Evolutionary conservation across 2,797 vertebrate genomes (phyloP).

Genomic region (Gallirallus australis): DNA sequence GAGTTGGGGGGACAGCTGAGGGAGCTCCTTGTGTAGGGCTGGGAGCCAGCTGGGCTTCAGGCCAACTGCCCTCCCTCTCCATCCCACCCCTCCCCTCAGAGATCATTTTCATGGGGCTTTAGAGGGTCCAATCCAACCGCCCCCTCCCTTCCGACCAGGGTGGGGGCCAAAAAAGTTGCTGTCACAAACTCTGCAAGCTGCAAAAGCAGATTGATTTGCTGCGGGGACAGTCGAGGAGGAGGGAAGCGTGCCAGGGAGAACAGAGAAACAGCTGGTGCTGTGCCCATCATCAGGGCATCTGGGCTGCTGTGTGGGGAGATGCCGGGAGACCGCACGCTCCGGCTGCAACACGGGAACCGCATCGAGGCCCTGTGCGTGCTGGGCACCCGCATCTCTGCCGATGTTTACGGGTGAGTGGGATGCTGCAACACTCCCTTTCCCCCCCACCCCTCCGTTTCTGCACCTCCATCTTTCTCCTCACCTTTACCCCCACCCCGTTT

Average conservation of each 20-base stretch:
- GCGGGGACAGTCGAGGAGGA: neutral
- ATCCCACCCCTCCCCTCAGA: neutral
- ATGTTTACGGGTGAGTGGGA: slow-evolving; percentile 82
- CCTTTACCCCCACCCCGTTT: neutral
- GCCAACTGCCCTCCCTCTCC: neutral
- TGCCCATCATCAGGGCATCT: neutral
- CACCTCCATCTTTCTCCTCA: neutral
- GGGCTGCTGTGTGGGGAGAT: slow-evolving; percentile 25
- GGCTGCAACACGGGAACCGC: slow-evolving; percentile 80
- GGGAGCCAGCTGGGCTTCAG: fast-evolving
- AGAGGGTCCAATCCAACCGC: neutral
- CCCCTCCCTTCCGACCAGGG: neutral
- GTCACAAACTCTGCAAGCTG: neutral
- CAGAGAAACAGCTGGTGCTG: neutral
- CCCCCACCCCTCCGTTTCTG: neutral
- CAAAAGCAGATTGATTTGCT: neutral
- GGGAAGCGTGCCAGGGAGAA: neutral
- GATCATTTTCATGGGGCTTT: neutral
- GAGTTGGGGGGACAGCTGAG: slow-evolving; percentile 30
- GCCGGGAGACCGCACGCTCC: slow-evolving; percentile 81
- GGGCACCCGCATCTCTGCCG: slow-evolving; percentile 79
- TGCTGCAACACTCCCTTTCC: neutral
- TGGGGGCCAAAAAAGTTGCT: neutral
- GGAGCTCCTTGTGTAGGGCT: slow-evolving; percentile 12
- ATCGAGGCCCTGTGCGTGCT: slow-evolving; percentile 82